A percentile compares a stretch with the other conserved stretches of the same genome.
Conservation (phyloP, 1,140 invertebrate genomes). For the Drosophila santomea region DNA sequence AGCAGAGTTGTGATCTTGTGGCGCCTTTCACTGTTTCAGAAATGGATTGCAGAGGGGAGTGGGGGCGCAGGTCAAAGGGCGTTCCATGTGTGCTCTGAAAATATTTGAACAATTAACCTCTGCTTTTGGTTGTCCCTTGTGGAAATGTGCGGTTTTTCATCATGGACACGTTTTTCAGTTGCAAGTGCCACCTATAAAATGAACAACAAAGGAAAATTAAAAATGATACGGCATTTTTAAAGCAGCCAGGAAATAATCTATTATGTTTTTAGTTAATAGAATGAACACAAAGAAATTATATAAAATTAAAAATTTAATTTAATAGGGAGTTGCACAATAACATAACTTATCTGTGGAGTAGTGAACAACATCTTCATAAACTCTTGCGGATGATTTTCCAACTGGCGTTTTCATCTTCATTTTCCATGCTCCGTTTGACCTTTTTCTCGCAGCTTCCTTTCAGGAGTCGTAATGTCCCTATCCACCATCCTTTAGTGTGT, state of each 20-base stretch:
- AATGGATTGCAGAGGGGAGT: background rate
- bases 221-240: constrained; percentile 29
- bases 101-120: constrained; percentile 66
- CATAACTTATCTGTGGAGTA: background rate
- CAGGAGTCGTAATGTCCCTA: constrained; percentile 10
- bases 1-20: constrained; percentile 10
- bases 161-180: constrained; percentile 38
- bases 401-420: constrained; percentile 30
- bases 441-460: constrained; percentile 9
- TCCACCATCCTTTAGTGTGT: background rate
- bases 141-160: constrained; percentile 48
- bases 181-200: constrained; percentile 5
- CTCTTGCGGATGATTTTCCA: background rate
- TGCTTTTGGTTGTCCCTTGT: constrained; percentile 39
- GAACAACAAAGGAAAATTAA: constrained; percentile 46
- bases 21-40: constrained; percentile 5
- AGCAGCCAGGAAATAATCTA: constrained; percentile 17
- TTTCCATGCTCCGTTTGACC: constrained; percentile 26
- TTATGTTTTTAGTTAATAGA: constrained; percentile 23
- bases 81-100: constrained; percentile 53
- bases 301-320: no score
- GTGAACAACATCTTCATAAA: background rate
- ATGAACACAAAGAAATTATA: no score
- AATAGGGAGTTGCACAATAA: background rate
- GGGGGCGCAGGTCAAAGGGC: constrained; percentile 24